Evolutionary conservation across 2,888 invertebrate species (phyloP).

Genomic region (Eilema depressum): DNA sequence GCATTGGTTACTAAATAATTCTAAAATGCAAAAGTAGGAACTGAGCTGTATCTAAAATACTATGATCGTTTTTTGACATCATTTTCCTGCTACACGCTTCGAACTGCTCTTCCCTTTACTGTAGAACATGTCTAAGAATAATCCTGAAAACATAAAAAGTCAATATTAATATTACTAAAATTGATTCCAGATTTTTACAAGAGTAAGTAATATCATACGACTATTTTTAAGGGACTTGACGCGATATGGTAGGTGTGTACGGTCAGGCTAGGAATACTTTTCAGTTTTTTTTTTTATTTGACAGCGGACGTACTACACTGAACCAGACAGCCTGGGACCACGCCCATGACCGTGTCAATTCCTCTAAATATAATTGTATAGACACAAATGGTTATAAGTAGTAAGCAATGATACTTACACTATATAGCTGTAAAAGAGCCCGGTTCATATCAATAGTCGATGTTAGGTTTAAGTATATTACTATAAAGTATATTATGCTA

Average conservation of each 20-base stretch:
- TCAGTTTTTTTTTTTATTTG: too few species aligned
- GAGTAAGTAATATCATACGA: neutral
- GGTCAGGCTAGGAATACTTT: too few species aligned
- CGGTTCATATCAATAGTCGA: neutral
- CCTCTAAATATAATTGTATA: neutral
- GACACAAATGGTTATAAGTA: neutral
- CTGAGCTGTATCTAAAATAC: constrained; percentile 18
- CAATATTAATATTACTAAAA: neutral
- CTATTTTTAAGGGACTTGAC: neutral
- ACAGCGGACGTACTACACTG: too few species aligned
- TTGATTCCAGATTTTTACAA: too few species aligned
- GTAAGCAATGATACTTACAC: constrained; percentile 9
- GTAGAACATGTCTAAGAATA: constrained; percentile 92
- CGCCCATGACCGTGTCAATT: neutral
- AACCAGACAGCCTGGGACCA: too few species aligned
- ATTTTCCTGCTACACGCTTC: constrained; percentile 68
- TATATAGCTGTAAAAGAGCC: constrained; percentile 8
- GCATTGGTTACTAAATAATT: neutral
- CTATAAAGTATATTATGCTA: too few species aligned
- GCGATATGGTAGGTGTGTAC: neutral
- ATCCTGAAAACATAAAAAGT: constrained; percentile 86
- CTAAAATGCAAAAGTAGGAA: constrained; percentile 15
- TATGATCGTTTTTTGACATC: constrained; percentile 28
- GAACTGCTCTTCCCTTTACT: constrained; percentile 82
- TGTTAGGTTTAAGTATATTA: neutral